A percentile compares a stretch with the other conserved stretches of the same genome.
phyloP scores from a whole-genome alignment of 2,888 invertebrate genomes.

The Xestobium rufovillosum region DNA sequence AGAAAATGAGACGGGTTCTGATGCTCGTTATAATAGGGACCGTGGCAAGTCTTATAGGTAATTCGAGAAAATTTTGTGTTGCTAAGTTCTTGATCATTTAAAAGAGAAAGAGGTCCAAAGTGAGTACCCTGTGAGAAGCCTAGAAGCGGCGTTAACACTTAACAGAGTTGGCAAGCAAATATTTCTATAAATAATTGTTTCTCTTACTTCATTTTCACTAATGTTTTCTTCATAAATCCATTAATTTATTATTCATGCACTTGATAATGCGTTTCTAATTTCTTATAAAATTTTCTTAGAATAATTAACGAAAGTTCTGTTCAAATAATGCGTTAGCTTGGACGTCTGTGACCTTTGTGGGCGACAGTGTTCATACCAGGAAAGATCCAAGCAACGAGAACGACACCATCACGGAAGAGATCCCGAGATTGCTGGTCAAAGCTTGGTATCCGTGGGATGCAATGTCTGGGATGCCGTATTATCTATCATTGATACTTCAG shows the following conservation, averaged over 20 bases:
- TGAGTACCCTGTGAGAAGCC: too few species aligned
- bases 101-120: too few species aligned
- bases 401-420: conserved; percentile 57
- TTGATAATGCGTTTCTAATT: too few species aligned
- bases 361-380: conserved; percentile 62
- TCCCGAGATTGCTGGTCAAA: conserved; percentile 65
- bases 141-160: too few species aligned
- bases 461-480: conserved; percentile 60
- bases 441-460: conserved; percentile 76
- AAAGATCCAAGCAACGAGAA: conserved; percentile 64
- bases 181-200: too few species aligned
- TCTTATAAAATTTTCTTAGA: too few species aligned
- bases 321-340: conserved; percentile 57
- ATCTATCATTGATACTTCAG: conserved; percentile 60
- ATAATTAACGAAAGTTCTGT: too few species aligned
- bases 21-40: conserved; percentile 59
- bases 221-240: too few species aligned
- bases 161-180: too few species aligned
- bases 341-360: conserved; percentile 74
- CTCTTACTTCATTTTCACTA: too few species aligned
- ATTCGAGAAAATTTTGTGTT: conserved; percentile 35
- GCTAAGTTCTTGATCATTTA: too few species aligned
- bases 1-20: conserved; percentile 67
- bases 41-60: conserved; percentile 52
- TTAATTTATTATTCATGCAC: too few species aligned